Evolutionary conservation across 2,888 invertebrate species (phyloP), one percentile per base, ranked within the genome.

Genomic region (Neoaliturus tenellus): DNA sequence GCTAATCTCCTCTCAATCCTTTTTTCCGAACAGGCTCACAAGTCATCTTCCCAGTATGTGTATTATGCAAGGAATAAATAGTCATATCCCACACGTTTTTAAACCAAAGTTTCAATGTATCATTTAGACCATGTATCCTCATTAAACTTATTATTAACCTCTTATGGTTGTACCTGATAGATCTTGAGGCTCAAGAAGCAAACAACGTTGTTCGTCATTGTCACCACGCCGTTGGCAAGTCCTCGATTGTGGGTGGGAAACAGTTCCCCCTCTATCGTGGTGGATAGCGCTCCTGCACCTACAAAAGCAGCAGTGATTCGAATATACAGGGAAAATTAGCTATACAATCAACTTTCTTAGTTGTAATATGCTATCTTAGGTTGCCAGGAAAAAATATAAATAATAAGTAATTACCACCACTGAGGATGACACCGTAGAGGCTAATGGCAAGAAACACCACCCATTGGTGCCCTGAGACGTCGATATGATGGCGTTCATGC

Each of bases 401-500:
- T 3, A n/a, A 14, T 48, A 48, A 48, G 17, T 55, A 8, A 0
- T 62, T 31, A 67, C 73, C 73, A 28, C 55, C 33, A 33, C 55
- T 48, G 55, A 78, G 78, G 3, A 78, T 28, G n/a, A 94, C 89
- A 0, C 94, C 94, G 2, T 93, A 89, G 0, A 93, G 92, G 58
- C 93, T 93, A n/a, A 93, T 89, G 4, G 93, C 88, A 83, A 93
- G 92, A 87, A 93, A 94, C n/a, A 92, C 90, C 62, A 94, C 87
- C 89, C 92, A 91, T 0, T 92, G 91, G 0, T 90, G 89, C 0
- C 89, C 87, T 0, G 92, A 86, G 2, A 88, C 90, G n/a, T 90
- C 86, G 6, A 81, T 33, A 12, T 39, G 12, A 12, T 41, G n/a
- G 2, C 39, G 31, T 8, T 71, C 71, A 4, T 35, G 48, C 17